These are phyloP conservation scores for Halictus ligatus DNA, from an alignment of 2,888 invertebrate species.

Conservation along the genomic window DNA sequence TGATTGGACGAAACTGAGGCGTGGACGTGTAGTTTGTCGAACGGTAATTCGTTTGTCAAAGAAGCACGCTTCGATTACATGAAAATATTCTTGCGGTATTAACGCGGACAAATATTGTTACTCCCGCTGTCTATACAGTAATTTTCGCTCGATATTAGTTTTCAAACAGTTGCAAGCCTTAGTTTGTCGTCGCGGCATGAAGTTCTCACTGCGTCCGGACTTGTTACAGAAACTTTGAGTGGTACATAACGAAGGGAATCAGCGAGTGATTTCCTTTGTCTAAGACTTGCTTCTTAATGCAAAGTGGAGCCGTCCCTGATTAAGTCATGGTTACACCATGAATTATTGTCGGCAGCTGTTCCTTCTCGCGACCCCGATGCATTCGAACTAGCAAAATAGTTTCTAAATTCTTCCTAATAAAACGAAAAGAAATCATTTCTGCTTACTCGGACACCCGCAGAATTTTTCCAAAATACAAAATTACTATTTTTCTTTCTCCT, in stretches of 20 bases:
- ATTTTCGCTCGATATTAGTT: constrained; percentile 26
- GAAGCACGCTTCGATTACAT: not conserved
- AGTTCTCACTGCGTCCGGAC: constrained; percentile 22
- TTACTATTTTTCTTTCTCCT: not conserved
- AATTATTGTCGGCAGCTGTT: constrained; percentile 6
- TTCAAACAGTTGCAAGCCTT: constrained; percentile 8
- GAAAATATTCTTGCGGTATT: not conserved
- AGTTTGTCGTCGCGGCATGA: constrained; percentile 15
- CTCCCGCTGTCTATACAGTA: constrained; percentile 2
- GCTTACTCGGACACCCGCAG: not conserved
- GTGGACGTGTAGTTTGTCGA: not conserved
- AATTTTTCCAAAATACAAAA: not conserved
- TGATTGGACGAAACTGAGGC: not conserved
- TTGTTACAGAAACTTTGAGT: constrained; percentile 24
- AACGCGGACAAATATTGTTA: constrained; percentile 14
- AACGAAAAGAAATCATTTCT: not conserved
- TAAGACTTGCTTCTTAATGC: constrained; percentile 23
- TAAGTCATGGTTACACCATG: constrained; percentile 19
- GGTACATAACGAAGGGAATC: constrained; percentile 41
- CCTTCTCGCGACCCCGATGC: not conserved
- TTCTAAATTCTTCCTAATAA: not conserved
- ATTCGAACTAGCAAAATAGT: not conserved
- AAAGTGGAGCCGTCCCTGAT: constrained; percentile 22
- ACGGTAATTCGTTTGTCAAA: not conserved
- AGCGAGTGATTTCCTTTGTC: constrained; percentile 38